Evolutionary conservation across 37 sponge, comb jelly and placozoan genomes (phyloP).

Genomic region (Dysidea cf. avara): DNA sequence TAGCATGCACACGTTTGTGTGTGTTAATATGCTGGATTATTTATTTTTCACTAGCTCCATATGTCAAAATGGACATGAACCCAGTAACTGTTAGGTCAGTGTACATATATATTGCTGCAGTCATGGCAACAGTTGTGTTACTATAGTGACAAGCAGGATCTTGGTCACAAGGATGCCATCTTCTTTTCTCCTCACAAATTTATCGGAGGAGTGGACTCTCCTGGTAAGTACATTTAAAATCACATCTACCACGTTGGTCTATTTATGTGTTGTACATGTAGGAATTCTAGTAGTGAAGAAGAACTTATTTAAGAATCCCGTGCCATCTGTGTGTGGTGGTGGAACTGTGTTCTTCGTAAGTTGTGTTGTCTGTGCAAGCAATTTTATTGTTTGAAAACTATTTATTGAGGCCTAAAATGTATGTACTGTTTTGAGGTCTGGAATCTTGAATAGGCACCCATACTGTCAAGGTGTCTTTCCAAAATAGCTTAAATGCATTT

Average conservation of each 20-base stretch:
- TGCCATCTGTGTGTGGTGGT: slow-evolving; percentile 75
- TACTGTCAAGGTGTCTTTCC: neutral
- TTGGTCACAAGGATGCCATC: slow-evolving; percentile 86
- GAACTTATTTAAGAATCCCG: slow-evolving; percentile 55
- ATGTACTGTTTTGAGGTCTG: too few species aligned
- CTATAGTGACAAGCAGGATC: slow-evolving; percentile 25
- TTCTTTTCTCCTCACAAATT: slow-evolving; percentile 93
- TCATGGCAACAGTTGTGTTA: neutral
- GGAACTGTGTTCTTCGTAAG: slow-evolving; percentile 93
- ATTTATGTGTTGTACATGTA: neutral
- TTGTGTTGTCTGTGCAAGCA: neutral
- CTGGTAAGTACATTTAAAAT: slow-evolving; percentile 27
- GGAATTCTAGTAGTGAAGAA: slow-evolving; percentile 90
- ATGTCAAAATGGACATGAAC: slow-evolving; percentile 74
- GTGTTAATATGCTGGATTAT: too few species aligned
- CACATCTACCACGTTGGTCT: too few species aligned
- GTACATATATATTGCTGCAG: neutral
- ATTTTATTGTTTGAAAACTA: neutral
- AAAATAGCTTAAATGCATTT: neutral
- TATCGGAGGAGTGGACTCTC: slow-evolving; percentile 86
- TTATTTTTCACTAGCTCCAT: slow-evolving; percentile 51
- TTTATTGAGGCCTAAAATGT: neutral
- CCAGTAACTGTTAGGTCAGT: slow-evolving; percentile 46
- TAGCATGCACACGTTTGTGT: too few species aligned
- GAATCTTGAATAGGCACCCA: neutral